Percentiles rank a stretch among this genome's conserved stretches.
These are phyloP conservation scores for Odobenus rosmarus DNA, from an alignment of 2,113 vertebrate species.

Conservation along the genomic window DNA sequence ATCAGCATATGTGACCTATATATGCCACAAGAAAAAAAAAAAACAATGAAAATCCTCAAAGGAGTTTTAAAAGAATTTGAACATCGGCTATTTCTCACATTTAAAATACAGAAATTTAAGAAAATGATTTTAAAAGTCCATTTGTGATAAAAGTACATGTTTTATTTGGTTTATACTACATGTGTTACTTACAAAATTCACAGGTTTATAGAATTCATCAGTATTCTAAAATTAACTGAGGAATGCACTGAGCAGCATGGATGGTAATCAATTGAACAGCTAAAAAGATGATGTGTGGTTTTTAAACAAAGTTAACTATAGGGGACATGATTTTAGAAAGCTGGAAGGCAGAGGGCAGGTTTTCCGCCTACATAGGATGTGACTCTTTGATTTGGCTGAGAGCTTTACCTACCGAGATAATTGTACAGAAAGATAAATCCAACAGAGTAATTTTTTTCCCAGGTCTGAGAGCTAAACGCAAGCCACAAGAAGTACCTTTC, in stretches of 20 bases:
- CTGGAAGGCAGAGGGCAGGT: not conserved
- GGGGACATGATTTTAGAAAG: not conserved
- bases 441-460: not conserved
- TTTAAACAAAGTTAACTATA: constrained; percentile 13
- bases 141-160: not conserved
- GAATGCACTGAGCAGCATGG: not conserved
- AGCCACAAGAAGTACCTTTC: not conserved
- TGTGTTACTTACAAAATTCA: not conserved
- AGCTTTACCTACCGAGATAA: constrained; percentile 11
- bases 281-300: not conserved
- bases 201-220: not conserved
- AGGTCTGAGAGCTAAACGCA: not conserved
- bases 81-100: constrained; percentile 20
- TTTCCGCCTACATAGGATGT: not conserved
- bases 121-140: not conserved
- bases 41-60: constrained; percentile 12
- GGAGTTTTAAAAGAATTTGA: constrained; percentile 27
- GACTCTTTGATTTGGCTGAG: not conserved
- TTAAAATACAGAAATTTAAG: constrained; percentile 25
- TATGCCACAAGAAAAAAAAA: constrained; percentile 46
- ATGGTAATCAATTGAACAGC: not conserved
- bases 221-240: not conserved
- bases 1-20: not conserved
- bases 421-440: not conserved
- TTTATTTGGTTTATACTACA: not conserved